Evolutionary conservation across 2,797 vertebrate species (phyloP), one percentile per base, ranked within the genome.

Genomic region (Ctenopoma multispine): DNA sequence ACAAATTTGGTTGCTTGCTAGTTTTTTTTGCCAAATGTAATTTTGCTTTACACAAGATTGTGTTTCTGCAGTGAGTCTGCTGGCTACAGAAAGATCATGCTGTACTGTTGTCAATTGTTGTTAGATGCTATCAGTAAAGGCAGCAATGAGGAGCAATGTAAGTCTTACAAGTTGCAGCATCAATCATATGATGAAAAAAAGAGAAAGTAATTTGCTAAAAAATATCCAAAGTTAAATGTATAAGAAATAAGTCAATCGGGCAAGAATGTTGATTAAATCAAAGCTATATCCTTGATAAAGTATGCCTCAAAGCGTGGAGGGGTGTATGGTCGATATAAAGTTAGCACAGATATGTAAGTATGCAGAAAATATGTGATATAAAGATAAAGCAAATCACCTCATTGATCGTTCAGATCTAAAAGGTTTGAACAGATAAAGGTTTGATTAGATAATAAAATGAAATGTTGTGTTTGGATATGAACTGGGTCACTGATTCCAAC

Each of bases 71-170:
- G 4, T 23, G 15, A 29, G 2, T 4, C 9, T 61, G 17, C 66
- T 6, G 9, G 17, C 66, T 6, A 11, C 7, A 56, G 38, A 67
- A 6, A 40, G 1, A 38, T 46, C 40, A 58, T 10, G 27, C 4
- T 53, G 18, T 24, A 14, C 15, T 63, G 21, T 43, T 63, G 4
- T n/a, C 12, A 40, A 34, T 34, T 65, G 17, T 55, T 71, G 55
- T 38, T 29, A 2, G 20, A 68, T 56, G 3, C 1, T 7, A 49
- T 51, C 8, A 82, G 74, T 82, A 81, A 84, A 79, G 48, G 12
- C 48, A 31, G 7, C 21, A 53, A 10, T 51, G 36, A 68, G 4
- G 75, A 31, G 41, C 23, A 10, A 27, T 51, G 2, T 38, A 6
- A 4, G 31, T 62, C 6, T 60, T 47, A 10, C 31, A 61, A 59